Evolutionary conservation across 2,888 invertebrate genomes (phyloP).

Genomic region (Agelastica alni): DNA sequence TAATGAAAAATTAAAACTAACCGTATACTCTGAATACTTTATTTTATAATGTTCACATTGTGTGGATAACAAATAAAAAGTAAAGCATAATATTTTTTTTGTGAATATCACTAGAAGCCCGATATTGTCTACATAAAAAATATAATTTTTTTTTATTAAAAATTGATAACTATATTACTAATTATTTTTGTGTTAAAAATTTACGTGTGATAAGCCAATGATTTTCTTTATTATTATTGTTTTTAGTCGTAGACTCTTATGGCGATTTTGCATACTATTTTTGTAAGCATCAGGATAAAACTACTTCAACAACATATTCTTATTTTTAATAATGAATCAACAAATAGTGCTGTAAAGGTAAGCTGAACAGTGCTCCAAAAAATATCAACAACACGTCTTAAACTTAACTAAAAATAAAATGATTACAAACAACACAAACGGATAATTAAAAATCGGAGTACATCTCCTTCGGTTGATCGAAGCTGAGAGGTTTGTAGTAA

Average conservation of each 20-base stretch:
- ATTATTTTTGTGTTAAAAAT: no score
- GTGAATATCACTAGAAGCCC: constrained; percentile 20
- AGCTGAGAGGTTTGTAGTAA: constrained; percentile 74
- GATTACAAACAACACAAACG: constrained; percentile 21
- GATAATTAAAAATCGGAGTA: constrained; percentile 43
- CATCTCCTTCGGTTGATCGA: constrained; percentile 58
- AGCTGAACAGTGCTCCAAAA: constrained; percentile 14
- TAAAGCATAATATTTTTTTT: constrained; percentile 17
- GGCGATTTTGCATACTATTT: no score
- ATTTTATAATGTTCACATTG: constrained; percentile 8
- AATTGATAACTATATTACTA: no score
- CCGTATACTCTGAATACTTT: background rate
- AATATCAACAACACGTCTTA: constrained; percentile 18
- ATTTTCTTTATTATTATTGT: no score
- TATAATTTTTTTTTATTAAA: background rate
- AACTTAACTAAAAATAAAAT: constrained; percentile 17
- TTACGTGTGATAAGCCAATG: background rate
- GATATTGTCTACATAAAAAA: constrained; percentile 5
- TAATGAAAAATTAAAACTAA: no score
- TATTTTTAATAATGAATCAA: no score
- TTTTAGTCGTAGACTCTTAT: no score
- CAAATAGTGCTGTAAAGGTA: constrained; percentile 8
- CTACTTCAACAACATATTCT: no score
- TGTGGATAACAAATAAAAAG: constrained; percentile 1
- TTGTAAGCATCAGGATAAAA: no score